phyloP scores from a whole-genome alignment of 2,797 vertebrate species.

The Tokudaia tokunoshimensis region DNA sequence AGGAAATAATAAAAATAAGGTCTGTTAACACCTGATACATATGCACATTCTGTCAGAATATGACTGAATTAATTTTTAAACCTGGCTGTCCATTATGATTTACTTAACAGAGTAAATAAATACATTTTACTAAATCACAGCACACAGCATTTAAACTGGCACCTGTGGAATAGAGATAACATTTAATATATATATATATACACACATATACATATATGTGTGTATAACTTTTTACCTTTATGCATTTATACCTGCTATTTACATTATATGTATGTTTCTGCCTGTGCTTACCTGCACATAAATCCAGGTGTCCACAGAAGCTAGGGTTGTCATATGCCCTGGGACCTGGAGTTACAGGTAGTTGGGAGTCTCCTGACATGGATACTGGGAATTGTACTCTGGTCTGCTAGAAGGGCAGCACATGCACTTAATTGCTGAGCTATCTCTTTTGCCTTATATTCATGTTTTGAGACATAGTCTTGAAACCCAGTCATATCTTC shows the following conservation, averaged over 20 bases:
- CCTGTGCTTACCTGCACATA: neutral
- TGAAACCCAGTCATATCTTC: neutral
- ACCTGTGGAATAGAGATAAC: neutral
- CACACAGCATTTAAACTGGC: neutral
- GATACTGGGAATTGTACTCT: neutral
- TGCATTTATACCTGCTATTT: neutral
- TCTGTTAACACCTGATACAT: neutral
- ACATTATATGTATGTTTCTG: neutral
- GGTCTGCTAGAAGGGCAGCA: neutral
- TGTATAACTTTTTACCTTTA: neutral
- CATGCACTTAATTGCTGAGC: neutral
- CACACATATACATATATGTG: too few relatives aligned
- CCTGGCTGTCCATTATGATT: neutral
- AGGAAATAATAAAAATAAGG: neutral
- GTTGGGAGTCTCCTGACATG: neutral
- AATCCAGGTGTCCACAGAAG: neutral
- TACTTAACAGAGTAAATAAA: neutral
- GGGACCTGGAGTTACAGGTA: neutral
- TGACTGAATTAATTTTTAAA: neutral
- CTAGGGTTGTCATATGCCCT: neutral
- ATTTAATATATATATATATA: neutral
- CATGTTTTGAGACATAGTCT: neutral
- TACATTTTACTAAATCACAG: neutral
- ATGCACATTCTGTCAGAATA: neutral
- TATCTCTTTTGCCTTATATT: neutral